These are phyloP conservation scores for Eupithecia inturbata DNA, from an alignment of 2,888 invertebrate species.

Conservation along the genomic window DNA sequence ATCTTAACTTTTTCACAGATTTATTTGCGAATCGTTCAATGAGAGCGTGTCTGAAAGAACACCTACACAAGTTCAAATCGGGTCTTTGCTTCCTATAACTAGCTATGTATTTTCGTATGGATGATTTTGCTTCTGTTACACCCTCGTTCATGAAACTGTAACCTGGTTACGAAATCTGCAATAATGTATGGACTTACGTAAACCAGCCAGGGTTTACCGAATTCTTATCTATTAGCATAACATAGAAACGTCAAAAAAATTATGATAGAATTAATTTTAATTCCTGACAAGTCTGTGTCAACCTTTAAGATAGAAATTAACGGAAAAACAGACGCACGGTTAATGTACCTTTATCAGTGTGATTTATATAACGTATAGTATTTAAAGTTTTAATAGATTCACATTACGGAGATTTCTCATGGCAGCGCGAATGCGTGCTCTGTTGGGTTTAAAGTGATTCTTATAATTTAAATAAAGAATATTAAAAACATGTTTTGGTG, in stretches of 20 bases:
- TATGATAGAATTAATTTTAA: background rate
- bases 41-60: background rate
- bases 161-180: background rate
- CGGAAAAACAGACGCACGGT: slow-evolving; percentile 13
- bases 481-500: slow-evolving; percentile 29
- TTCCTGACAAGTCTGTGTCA: background rate
- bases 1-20: too few species aligned
- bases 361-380: slow-evolving; percentile 29
- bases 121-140: background rate
- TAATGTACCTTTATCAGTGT: slow-evolving; percentile 28
- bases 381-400: slow-evolving; percentile 36
- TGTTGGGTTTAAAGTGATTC: slow-evolving; percentile 40
- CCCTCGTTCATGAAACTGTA: background rate
- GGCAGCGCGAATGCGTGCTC: slow-evolving; percentile 21
- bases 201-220: too few species aligned
- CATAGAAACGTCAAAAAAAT: background rate
- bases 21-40: too few species aligned
- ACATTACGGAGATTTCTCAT: slow-evolving; percentile 27
- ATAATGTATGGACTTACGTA: background rate
- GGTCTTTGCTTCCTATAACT: slow-evolving; percentile 14
- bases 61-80: background rate
- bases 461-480: slow-evolving; percentile 34
- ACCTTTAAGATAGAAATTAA: background rate
- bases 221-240: too few species aligned
- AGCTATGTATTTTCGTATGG: background rate